Conservation (phyloP, 2,113 vertebrate genomes). For the Megalops atlanticus region DNA sequence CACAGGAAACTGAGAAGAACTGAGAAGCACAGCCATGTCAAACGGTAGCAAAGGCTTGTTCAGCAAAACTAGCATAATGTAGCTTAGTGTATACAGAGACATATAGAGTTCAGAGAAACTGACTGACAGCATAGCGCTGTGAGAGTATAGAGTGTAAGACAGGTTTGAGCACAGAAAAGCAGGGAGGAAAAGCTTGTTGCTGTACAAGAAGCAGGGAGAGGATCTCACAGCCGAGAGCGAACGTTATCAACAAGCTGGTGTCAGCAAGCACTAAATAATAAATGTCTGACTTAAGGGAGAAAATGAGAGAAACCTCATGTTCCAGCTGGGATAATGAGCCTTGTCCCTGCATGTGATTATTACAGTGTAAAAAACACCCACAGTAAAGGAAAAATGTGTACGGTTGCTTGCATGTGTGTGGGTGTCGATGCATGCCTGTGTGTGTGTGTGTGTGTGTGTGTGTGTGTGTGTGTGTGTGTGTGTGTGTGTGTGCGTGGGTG, state of each 20-base stretch:
- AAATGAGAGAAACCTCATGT: constrained; percentile 58
- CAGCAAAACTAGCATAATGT: too few species aligned
- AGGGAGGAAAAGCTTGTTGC: background rate
- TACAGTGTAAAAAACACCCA: constrained; percentile 42
- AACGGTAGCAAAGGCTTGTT: background rate
- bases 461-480: background rate
- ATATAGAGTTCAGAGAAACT: too few species aligned
- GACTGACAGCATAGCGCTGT: background rate
- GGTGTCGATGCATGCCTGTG: constrained; percentile 6
- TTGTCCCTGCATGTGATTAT: constrained; percentile 43
- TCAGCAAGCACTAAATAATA: constrained; percentile 64
- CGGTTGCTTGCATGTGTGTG: background rate
- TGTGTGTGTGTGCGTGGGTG: background rate
- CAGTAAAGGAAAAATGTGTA: constrained; percentile 44
- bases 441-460: constrained; percentile 4
- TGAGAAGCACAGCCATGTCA: background rate
- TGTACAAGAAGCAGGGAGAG: constrained; percentile 46
- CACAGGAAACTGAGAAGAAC: constrained; percentile 20
- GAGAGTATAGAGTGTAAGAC: constrained; percentile 26
- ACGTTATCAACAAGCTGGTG: constrained; percentile 57
- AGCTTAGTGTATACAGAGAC: too few species aligned
- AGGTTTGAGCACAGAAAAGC: constrained; percentile 7
- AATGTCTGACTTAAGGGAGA: constrained; percentile 59
- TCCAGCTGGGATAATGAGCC: constrained; percentile 64
- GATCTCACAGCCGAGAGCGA: constrained; percentile 50